phyloP scores from a whole-genome alignment of 2,113 vertebrate genomes.

The Ursus arctos region DNA sequence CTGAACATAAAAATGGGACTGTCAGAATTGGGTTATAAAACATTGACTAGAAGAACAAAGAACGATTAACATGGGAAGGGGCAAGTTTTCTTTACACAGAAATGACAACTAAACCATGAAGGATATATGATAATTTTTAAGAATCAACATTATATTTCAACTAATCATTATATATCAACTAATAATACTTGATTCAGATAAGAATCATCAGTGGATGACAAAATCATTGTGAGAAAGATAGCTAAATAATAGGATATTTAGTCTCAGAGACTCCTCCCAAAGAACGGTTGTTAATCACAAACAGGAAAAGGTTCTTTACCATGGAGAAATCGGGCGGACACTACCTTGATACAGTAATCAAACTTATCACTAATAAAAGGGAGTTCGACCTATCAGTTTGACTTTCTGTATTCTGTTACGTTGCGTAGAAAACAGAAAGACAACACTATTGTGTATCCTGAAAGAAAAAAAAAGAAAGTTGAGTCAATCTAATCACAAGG shows the following conservation, averaged over 20 bases:
- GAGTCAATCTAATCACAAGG: not conserved
- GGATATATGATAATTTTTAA: not conserved
- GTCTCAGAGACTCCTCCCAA: not conserved
- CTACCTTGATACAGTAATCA: not conserved
- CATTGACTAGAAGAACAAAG: not conserved
- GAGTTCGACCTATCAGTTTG: not conserved
- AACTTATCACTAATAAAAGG: not conserved
- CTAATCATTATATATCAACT: not conserved
- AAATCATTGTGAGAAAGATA: not conserved
- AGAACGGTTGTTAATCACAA: not conserved
- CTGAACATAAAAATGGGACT: not conserved
- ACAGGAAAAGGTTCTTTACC: not conserved
- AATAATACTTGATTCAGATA: not conserved
- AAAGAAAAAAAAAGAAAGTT: not conserved
- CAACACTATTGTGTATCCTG: not conserved
- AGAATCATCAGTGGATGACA: not conserved
- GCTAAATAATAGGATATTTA: not conserved
- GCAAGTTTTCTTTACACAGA: not conserved
- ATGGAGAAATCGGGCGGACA: not conserved
- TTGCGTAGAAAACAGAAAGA: not conserved
- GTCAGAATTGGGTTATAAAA: not conserved
- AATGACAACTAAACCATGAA: not conserved
- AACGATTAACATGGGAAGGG: not conserved
- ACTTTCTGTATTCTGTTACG: not conserved
- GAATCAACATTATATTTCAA: not conserved